phyloP scores from a whole-genome alignment of 1,140 invertebrate genomes.

The Cheumatopsyche charites region DNA sequence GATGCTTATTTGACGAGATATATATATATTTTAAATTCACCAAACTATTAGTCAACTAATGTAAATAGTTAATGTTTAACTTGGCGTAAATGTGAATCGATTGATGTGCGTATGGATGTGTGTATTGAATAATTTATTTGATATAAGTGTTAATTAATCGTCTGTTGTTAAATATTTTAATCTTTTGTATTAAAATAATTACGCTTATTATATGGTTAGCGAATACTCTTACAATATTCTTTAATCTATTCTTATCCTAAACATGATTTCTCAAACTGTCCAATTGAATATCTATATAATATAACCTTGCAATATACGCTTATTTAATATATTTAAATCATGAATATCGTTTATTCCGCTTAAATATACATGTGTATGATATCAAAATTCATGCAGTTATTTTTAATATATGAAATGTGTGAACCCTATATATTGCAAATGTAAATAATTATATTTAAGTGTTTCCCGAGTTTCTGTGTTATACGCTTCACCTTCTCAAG shows the following conservation, averaged over 20 bases:
- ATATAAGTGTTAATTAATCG: constrained; percentile 8
- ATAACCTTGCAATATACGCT: background rate
- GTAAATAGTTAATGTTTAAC: no score
- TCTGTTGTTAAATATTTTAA: constrained; percentile 11
- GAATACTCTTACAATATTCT: no score
- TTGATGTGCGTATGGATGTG: no score
- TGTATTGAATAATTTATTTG: background rate
- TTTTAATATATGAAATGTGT: background rate
- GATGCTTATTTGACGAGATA: constrained; percentile 8
- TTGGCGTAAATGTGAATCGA: no score
- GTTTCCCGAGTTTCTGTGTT: no score
- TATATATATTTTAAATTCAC: no score
- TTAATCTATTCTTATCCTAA: background rate
- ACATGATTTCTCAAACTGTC: background rate
- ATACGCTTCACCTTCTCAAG: no score
- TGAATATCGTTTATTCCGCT: background rate
- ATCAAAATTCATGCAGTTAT: background rate
- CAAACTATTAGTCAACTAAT: no score
- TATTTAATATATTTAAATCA: background rate
- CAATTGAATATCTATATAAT: background rate
- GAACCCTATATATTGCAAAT: no score
- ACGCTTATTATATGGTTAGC: constrained; percentile 16
- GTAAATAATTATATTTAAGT: no score
- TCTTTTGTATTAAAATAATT: constrained; percentile 23
- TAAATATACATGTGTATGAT: background rate